phyloP scores from a whole-genome alignment of 2,113 vertebrate species.

The Mormyrus lacerda region DNA sequence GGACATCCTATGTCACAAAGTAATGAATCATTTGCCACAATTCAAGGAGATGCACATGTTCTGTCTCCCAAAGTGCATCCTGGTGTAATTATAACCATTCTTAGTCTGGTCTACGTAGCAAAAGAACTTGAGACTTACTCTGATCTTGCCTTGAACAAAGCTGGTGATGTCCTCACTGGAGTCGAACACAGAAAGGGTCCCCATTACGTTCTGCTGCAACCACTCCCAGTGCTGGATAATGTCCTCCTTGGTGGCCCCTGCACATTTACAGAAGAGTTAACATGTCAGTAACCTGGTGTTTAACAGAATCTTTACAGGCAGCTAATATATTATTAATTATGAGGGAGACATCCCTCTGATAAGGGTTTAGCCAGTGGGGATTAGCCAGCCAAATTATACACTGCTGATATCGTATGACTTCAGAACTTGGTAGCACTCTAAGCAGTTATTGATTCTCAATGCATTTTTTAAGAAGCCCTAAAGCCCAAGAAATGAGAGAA shows the following conservation, averaged over 20 bases:
- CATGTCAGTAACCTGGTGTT: neutral
- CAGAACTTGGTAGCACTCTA: neutral
- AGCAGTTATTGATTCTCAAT: conserved; percentile 2
- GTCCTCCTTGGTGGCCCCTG: conserved; percentile 87
- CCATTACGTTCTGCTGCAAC: conserved; percentile 92
- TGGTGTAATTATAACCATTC: neutral
- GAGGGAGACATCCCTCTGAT: neutral
- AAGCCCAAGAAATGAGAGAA: neutral
- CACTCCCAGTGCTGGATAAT: conserved; percentile 91
- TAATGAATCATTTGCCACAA: neutral
- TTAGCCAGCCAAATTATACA: neutral
- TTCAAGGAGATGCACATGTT: neutral
- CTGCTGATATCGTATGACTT: neutral
- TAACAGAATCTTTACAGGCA: neutral
- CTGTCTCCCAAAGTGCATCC: neutral
- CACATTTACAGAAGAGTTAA: conserved; percentile 22
- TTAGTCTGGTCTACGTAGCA: neutral
- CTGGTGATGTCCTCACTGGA: conserved; percentile 95
- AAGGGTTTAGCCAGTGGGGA: neutral
- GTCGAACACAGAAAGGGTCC: conserved; percentile 90
- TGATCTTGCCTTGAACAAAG: conserved; percentile 95
- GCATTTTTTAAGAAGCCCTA: neutral
- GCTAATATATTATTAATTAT: neutral
- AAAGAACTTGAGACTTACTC: conserved; percentile 63
- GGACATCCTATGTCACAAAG: neutral